These are phyloP conservation scores for Meleagris gallopavo DNA, from an alignment of 2,113 vertebrate genomes.

Conservation along the genomic window DNA sequence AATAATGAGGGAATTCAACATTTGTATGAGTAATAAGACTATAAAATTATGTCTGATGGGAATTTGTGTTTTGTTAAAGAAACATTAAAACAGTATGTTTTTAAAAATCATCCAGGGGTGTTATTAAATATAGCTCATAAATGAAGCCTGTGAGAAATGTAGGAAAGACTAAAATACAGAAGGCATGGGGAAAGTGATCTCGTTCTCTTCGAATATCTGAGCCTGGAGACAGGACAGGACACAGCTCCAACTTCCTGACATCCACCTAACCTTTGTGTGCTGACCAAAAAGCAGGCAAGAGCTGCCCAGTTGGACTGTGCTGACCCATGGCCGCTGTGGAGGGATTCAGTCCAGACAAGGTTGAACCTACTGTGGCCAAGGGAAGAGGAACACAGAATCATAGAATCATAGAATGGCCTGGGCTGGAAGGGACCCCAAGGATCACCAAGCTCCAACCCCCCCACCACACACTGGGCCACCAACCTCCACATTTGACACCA, in stretches of 20 bases:
- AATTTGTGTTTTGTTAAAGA: constrained; percentile 50
- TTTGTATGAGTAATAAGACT: constrained; percentile 57
- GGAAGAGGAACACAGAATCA: background rate
- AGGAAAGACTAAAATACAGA: background rate
- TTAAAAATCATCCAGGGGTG: constrained; percentile 13
- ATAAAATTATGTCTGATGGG: constrained; percentile 65
- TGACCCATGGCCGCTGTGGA: accelerated
- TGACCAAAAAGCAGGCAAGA: background rate
- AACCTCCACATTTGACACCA: too few species aligned
- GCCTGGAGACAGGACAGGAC: background rate
- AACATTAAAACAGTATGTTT: constrained; percentile 52
- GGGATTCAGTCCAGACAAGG: background rate
- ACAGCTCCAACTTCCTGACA: background rate
- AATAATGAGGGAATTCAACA: constrained; percentile 65
- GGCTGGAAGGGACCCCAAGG: too few species aligned
- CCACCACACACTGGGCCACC: too few species aligned
- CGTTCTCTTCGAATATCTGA: background rate
- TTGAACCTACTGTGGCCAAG: background rate
- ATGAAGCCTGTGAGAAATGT: background rate
- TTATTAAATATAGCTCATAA: constrained; percentile 29
- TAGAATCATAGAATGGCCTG: background rate
- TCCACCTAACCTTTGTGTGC: background rate
- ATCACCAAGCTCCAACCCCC: too few species aligned
- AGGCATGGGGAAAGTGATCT: background rate
- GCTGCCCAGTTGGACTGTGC: accelerated